Evolutionary conservation across 2,113 vertebrate genomes (phyloP).

Genomic region (Gavialis gangeticus): DNA sequence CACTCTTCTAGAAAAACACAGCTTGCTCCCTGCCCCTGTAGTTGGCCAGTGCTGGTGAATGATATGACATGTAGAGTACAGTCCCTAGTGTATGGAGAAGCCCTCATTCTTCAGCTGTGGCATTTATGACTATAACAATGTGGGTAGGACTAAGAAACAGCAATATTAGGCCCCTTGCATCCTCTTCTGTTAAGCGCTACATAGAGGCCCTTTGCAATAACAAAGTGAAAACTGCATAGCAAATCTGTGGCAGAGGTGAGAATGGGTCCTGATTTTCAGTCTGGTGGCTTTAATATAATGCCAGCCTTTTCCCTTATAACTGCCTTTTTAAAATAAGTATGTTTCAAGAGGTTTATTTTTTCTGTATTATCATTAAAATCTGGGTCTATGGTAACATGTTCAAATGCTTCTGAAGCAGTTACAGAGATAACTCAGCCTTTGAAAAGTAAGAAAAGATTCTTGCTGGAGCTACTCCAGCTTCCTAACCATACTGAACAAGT

Average conservation of each 20-base stretch:
- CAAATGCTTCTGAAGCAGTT: not conserved
- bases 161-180: not conserved
- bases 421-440: not conserved
- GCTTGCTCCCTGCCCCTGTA: accelerated
- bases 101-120: not conserved
- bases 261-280: not conserved
- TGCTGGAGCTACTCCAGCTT: not conserved
- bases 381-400: not conserved
- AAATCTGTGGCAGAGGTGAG: slow-evolving; percentile 19
- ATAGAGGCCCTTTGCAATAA: not conserved
- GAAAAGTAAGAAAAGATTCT: not conserved
- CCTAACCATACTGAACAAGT: not conserved
- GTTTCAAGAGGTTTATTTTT: not conserved
- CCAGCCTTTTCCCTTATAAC: not conserved
- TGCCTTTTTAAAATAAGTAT: accelerated
- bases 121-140: not conserved
- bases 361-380: not conserved
- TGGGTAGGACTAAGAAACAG: accelerated
- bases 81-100: too few relatives aligned
- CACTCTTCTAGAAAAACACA: not conserved
- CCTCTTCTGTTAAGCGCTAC: accelerated
- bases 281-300: not conserved
- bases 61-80: not conserved
- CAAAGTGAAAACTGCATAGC: not conserved
- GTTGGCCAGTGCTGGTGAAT: not conserved